Conservation (phyloP, 2,113 vertebrate species). For the Phaethon lepturus region DNA sequence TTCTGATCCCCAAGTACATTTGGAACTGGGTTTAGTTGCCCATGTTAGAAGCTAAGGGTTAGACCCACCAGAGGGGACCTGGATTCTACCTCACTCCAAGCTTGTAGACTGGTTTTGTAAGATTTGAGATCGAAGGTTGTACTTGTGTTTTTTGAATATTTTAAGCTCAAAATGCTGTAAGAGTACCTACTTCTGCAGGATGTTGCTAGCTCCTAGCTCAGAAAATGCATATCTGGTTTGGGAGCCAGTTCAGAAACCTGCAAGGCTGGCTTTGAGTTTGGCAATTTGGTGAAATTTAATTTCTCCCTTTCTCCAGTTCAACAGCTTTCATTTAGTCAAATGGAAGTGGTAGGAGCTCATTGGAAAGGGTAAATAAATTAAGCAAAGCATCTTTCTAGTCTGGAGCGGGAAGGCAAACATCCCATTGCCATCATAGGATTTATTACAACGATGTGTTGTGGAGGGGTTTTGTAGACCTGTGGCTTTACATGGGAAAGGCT, state of each 20-base stretch:
- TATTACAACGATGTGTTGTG: background rate
- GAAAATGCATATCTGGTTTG: background rate
- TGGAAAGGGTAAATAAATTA: background rate
- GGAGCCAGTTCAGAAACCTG: background rate
- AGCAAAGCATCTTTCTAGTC: background rate
- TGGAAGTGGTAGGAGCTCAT: background rate
- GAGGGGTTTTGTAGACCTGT: background rate
- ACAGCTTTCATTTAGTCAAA: background rate
- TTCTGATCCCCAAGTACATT: background rate
- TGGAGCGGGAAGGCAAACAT: background rate
- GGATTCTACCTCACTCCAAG: background rate
- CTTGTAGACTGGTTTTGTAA: background rate
- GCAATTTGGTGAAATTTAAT: background rate
- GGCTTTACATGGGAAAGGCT: background rate
- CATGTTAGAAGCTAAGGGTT: background rate
- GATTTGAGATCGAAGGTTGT: background rate
- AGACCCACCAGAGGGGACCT: background rate
- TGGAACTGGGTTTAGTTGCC: background rate
- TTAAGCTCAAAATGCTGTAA: background rate
- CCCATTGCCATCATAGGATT: background rate
- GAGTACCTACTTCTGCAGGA: background rate
- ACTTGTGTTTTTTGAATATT: background rate
- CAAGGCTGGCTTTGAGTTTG: background rate
- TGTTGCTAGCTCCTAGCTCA: background rate
- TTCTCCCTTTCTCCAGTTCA: background rate